These are phyloP conservation scores for Cydia amplana DNA, from an alignment of 1,140 invertebrate genomes.

Conservation along the genomic window DNA sequence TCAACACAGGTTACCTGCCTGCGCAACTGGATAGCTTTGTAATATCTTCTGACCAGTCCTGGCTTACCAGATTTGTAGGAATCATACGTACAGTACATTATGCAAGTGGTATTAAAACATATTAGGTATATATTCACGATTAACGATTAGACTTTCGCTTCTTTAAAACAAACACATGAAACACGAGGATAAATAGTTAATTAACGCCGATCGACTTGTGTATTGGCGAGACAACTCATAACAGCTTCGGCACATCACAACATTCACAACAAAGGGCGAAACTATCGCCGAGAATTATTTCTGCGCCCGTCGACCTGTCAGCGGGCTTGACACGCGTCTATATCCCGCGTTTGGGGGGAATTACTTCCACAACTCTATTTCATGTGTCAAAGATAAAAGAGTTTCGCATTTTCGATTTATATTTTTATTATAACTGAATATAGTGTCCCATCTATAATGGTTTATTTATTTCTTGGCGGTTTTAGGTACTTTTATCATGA, in stretches of 20 bases:
- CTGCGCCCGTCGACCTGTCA: constrained; percentile 18
- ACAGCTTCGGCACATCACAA: constrained; percentile 14
- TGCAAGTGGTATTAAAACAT: too few relatives aligned
- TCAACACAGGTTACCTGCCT: too few relatives aligned
- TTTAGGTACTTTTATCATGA: neutral
- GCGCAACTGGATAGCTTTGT: too few relatives aligned
- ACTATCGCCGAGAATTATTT: constrained; percentile 27
- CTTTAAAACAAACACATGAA: constrained; percentile 6
- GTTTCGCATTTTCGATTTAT: constrained; percentile 2
- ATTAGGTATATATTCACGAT: too few relatives aligned
- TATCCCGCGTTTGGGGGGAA: constrained; percentile 23
- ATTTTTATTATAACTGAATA: neutral
- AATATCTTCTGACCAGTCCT: too few relatives aligned
- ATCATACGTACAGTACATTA: too few relatives aligned
- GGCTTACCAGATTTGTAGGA: too few relatives aligned
- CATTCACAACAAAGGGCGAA: constrained; percentile 24
- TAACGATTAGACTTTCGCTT: too few relatives aligned
- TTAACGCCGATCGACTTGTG: constrained; percentile 11
- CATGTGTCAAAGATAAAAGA: constrained; percentile 25
- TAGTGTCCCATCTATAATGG: neutral
- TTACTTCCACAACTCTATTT: constrained; percentile 32
- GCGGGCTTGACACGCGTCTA: constrained; percentile 23
- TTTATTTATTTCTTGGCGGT: neutral
- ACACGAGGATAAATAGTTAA: constrained; percentile 6
- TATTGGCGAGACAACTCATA: constrained; percentile 6